Conservation (phyloP, 2,888 invertebrate genomes). For the Bimastos eiseni region DNA sequence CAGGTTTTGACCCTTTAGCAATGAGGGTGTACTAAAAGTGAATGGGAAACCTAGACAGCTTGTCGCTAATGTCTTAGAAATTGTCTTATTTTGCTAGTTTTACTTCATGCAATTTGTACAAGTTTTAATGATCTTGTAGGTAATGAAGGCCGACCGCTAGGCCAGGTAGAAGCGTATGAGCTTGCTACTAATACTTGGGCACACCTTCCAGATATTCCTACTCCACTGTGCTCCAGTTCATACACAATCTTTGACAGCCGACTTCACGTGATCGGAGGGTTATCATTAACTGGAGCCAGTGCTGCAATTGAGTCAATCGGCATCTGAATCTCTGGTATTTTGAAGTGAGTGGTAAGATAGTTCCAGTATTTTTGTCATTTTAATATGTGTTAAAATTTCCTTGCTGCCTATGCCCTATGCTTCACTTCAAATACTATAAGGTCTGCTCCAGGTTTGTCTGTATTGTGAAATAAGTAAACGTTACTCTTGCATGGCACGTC, state of each 20-base stretch:
- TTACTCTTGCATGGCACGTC: too few species aligned
- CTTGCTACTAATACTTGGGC: constrained; percentile 52
- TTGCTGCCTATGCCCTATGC: neutral
- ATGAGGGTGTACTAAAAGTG: too few species aligned
- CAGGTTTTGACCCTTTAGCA: too few species aligned
- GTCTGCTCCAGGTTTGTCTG: neutral
- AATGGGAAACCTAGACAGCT: too few species aligned
- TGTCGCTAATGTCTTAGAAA: neutral
- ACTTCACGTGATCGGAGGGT: constrained; percentile 56
- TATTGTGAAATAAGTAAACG: too few species aligned
- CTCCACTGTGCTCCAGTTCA: constrained; percentile 58
- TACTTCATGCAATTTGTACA: neutral
- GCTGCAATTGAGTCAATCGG: constrained; percentile 48
- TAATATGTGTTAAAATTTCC: neutral
- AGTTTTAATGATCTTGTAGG: constrained; percentile 46
- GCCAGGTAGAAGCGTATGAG: constrained; percentile 53
- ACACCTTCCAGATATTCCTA: constrained; percentile 48
- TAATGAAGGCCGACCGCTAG: constrained; percentile 55
- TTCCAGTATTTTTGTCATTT: neutral
- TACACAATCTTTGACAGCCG: constrained; percentile 48
- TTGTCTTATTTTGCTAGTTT: neutral
- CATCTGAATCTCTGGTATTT: neutral
- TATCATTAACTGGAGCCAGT: constrained; percentile 56
- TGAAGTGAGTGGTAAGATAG: constrained; percentile 3
- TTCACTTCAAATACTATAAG: neutral